Percentiles rank a stretch among this genome's conserved stretches.
These are phyloP conservation scores for Monodelphis domestica DNA, from an alignment of 2,797 vertebrate genomes.

Conservation along the genomic window DNA sequence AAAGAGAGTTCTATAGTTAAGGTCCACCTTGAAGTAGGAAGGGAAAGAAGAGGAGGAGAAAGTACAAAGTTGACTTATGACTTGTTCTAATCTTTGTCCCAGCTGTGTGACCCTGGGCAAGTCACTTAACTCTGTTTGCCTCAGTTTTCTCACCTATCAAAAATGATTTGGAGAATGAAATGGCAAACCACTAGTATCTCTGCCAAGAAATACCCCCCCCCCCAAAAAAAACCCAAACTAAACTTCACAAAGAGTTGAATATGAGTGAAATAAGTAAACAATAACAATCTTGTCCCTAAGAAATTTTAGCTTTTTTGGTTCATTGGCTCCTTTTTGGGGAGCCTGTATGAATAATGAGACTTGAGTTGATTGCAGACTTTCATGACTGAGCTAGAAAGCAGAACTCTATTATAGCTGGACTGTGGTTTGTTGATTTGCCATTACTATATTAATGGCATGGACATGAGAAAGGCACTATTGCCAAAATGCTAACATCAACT, in stretches of 20 bases:
- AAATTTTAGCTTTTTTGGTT: neutral
- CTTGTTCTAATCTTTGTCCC: neutral
- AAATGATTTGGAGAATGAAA: too few relatives aligned
- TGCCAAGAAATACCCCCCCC: too few relatives aligned
- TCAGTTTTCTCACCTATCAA: too few relatives aligned
- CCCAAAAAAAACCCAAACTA: too few relatives aligned
- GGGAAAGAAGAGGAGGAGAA: neutral
- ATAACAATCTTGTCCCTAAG: too few relatives aligned
- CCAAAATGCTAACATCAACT: neutral
- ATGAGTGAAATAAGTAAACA: too few relatives aligned
- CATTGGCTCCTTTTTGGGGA: neutral
- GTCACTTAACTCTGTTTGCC: too few relatives aligned
- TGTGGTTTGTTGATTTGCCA: neutral
- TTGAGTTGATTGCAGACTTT: neutral
- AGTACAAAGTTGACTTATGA: neutral
- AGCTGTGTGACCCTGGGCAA: too few relatives aligned
- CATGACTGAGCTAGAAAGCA: neutral
- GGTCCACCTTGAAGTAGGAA: neutral
- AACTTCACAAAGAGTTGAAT: too few relatives aligned
- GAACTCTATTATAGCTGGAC: neutral
- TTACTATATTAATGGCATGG: neutral
- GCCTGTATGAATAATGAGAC: neutral
- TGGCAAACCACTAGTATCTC: too few relatives aligned
- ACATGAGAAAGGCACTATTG: neutral
- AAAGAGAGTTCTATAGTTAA: neutral